Percentiles rank a stretch among this genome's conserved stretches.
Conservation (phyloP, 1,140 invertebrate species). For the Scaptomyza hsui region DNA sequence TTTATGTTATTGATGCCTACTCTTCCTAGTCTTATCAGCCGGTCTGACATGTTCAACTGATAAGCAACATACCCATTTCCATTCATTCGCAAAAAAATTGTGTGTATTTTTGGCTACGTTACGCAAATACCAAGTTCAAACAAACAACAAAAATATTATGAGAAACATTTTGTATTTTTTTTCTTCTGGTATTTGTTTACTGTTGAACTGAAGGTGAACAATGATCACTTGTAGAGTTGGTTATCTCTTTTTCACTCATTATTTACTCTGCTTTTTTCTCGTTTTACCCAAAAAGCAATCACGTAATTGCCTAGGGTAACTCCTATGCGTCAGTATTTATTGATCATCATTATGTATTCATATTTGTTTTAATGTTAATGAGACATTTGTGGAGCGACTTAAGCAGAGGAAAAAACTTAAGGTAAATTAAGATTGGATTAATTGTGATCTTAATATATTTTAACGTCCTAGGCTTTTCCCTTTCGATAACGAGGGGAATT, state of each 20-base stretch:
- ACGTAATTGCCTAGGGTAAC: slow-evolving; percentile 18
- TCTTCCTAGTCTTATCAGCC: slow-evolving; percentile 26
- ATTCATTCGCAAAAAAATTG: slow-evolving; percentile 16
- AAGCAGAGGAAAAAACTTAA: background rate
- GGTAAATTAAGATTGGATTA: no score
- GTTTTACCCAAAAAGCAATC: slow-evolving; percentile 8
- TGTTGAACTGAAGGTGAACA: slow-evolving; percentile 12
- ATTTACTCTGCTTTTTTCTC: slow-evolving; percentile 6
- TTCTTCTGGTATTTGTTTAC: background rate
- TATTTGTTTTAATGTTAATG: slow-evolving; percentile 9
- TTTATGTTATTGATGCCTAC: background rate
- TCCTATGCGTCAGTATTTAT: slow-evolving; percentile 7
- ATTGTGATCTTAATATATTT: no score
- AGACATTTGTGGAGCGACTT: slow-evolving; percentile 13
- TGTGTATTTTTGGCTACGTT: slow-evolving; percentile 5
- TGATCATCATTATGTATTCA: background rate
- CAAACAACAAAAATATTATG: slow-evolving; percentile 4
- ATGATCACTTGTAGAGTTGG: background rate
- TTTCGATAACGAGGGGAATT: background rate
- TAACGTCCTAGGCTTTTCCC: no score
- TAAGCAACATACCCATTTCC: slow-evolving; percentile 28
- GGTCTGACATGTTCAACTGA: slow-evolving; percentile 13
- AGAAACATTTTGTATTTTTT: slow-evolving; percentile 13
- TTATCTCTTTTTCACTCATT: slow-evolving; percentile 9
- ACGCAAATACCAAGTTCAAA: slow-evolving; percentile 6